Evolutionary conservation across 2,888 invertebrate genomes (phyloP).

Genomic region (Parnassius mnemosyne): DNA sequence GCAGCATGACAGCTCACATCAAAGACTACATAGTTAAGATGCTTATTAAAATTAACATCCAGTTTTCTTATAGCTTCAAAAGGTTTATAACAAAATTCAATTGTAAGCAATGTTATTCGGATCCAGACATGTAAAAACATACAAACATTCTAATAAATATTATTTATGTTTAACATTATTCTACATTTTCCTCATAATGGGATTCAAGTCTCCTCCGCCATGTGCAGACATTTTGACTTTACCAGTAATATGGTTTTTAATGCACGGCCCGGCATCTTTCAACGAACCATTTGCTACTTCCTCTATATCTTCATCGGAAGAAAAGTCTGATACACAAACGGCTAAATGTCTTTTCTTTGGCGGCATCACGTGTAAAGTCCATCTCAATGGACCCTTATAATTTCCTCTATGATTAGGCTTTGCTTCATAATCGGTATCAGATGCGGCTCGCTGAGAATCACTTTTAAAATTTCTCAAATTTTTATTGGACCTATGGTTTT

Average conservation of each 20-base stretch:
- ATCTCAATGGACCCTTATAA: slow-evolving; percentile 62
- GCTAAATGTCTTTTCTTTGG: slow-evolving; percentile 69
- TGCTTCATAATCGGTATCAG: slow-evolving; percentile 70
- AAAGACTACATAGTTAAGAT: slow-evolving; percentile 41
- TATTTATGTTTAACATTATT: slow-evolving; percentile 21
- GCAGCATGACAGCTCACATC: slow-evolving; percentile 51
- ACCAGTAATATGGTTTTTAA: slow-evolving; percentile 52
- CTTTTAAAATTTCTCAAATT: slow-evolving; percentile 49
- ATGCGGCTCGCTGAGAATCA: slow-evolving; percentile 62
- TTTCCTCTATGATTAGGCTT: slow-evolving; percentile 43
- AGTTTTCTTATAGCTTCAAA: slow-evolving; percentile 20
- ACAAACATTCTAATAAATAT: slow-evolving; percentile 8
- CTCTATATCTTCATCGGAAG: slow-evolving; percentile 65
- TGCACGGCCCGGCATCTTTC: slow-evolving; percentile 59
- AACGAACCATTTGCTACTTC: slow-evolving; percentile 49
- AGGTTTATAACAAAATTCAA: slow-evolving; percentile 16
- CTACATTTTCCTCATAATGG: slow-evolving; percentile 68
- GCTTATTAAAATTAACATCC: slow-evolving; percentile 19
- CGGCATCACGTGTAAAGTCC: slow-evolving; percentile 62
- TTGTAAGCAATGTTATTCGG: slow-evolving; percentile 1
- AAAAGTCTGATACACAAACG: slow-evolving; percentile 65
- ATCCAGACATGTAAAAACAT: slow-evolving; percentile 1
- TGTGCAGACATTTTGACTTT: slow-evolving; percentile 67
- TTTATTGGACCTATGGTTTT: slow-evolving; percentile 59
- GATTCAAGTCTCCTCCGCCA: slow-evolving; percentile 70